A percentile compares a stretch with the other conserved stretches of the same genome.
phyloP scores from a whole-genome alignment of 2,113 vertebrate species.

The Empidonax alnorum region DNA sequence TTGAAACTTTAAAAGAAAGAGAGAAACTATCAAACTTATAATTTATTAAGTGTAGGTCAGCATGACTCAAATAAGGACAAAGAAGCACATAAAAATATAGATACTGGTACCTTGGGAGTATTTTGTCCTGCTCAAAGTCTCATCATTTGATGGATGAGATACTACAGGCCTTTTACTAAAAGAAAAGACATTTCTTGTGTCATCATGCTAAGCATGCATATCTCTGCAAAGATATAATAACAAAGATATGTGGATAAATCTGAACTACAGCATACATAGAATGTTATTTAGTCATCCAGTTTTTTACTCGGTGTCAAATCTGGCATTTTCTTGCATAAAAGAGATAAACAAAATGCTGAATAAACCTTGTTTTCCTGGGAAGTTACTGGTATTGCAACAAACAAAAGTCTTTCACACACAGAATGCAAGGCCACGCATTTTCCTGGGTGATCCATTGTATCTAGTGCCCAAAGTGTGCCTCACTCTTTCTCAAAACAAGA shows the following conservation, averaged over 20 bases:
- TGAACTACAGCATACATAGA: neutral
- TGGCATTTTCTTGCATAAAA: neutral
- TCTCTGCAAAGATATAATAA: neutral
- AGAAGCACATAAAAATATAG: neutral
- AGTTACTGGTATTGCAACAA: slow-evolving; percentile 30
- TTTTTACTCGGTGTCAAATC: neutral
- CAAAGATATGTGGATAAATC: neutral
- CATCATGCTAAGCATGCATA: neutral
- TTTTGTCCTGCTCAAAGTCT: neutral
- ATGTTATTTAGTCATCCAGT: neutral
- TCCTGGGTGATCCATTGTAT: slow-evolving; percentile 42
- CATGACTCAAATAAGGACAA: neutral
- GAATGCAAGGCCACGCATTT: neutral
- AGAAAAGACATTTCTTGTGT: neutral
- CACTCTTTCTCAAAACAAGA: slow-evolving; percentile 35
- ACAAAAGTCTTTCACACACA: neutral
- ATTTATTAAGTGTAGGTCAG: neutral
- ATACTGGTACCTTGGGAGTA: neutral
- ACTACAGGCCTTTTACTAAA: neutral
- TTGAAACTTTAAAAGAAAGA: neutral
- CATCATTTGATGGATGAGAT: neutral
- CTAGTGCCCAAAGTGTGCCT: slow-evolving; percentile 18
- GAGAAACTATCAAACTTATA: neutral
- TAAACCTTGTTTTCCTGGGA: neutral
- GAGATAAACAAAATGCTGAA: neutral